Evolutionary conservation across 2,888 invertebrate species (phyloP), one percentile per base, ranked within the genome.

Genomic region (Stenchaetothrips biformis): DNA sequence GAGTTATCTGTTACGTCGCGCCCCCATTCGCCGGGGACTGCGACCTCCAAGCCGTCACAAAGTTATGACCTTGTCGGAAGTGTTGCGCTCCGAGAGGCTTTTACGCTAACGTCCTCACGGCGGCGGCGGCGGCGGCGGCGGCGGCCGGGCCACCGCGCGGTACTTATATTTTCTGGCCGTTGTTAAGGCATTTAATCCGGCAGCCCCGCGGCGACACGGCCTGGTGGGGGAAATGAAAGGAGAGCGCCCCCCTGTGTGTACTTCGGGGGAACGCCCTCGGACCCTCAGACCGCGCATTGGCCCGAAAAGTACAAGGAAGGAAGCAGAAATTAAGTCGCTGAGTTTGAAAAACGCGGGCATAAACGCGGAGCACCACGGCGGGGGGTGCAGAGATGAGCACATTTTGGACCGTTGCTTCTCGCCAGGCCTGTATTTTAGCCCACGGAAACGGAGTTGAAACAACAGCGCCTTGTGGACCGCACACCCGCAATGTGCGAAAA

Each of bases 1-100:
- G 2, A 37, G 37, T 4, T 37, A 4, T 37, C 37, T 4, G 37
- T 37, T 37, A 37, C 37, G 37, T 37, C 37, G 4, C 37, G 37
- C 1, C 37, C 37, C 37, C 37, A 37, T 37, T 37, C 37, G 37
- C 37, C 4, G 37, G 37, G 37, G 37, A 37, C 37, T 37, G 37
- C 37, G 37, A 37, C 37, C 37, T 37, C 37, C 37, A 11, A 21
- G 67, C 25, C 67, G 67, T 74, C 67, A 74, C 67, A 74, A 74
- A 74, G 67, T 74, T 74, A 74, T 25, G 67, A 25, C 67, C 21
- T 74, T 74, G 67, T 74, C 67, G 67, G 67, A 74, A 74, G 67
- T 74, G 67, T 25, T 21, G 67, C 25, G 11, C 67, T 67, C 7
- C 53, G 13, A 53, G 53, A 7, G 53, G 8, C 53, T 53, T 53